These are phyloP conservation scores for Pterostichus niger DNA, from an alignment of 2,888 invertebrate species.

Conservation along the genomic window DNA sequence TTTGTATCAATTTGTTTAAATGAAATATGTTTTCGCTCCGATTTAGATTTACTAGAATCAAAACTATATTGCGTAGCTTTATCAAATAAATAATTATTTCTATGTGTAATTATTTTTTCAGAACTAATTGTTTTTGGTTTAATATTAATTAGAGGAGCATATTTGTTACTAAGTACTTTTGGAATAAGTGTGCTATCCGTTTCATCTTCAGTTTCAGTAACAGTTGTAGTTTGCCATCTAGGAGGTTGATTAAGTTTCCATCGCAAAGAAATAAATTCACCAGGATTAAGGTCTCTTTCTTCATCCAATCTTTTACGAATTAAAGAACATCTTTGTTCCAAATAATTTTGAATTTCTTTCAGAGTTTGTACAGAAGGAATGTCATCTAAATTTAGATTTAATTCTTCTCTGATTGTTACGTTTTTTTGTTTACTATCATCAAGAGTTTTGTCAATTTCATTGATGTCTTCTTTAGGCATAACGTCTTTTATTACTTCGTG, in stretches of 20 bases:
- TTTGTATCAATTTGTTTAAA: too few relatives aligned
- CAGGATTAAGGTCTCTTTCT: slow-evolving; percentile 36
- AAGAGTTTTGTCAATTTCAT: slow-evolving; percentile 9
- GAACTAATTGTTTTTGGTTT: background rate
- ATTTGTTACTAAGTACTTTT: background rate
- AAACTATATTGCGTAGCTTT: slow-evolving; percentile 33
- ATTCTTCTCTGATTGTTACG: slow-evolving; percentile 48
- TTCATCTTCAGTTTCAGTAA: background rate
- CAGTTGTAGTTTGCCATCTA: slow-evolving; percentile 17
- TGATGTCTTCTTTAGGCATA: background rate
- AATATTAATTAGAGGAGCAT: background rate
- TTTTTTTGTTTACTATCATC: slow-evolving; percentile 16
- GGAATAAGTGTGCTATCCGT: background rate
- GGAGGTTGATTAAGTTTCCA: slow-evolving; percentile 45
- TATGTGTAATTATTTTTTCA: background rate
- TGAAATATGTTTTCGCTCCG: too few relatives aligned
- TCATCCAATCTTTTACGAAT: slow-evolving; percentile 45
- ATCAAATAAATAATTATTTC: background rate
- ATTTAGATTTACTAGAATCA: background rate
- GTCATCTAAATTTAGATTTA: slow-evolving; percentile 54
- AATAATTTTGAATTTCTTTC: slow-evolving; percentile 57
- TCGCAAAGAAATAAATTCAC: slow-evolving; percentile 47
- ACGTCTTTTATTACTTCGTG: background rate
- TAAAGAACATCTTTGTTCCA: slow-evolving; percentile 50
- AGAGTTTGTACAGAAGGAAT: slow-evolving; percentile 54